Evolutionary conservation across 2,113 vertebrate genomes (phyloP), one percentile per base, ranked within the genome.

Genomic region (Hypanus sabinus): DNA sequence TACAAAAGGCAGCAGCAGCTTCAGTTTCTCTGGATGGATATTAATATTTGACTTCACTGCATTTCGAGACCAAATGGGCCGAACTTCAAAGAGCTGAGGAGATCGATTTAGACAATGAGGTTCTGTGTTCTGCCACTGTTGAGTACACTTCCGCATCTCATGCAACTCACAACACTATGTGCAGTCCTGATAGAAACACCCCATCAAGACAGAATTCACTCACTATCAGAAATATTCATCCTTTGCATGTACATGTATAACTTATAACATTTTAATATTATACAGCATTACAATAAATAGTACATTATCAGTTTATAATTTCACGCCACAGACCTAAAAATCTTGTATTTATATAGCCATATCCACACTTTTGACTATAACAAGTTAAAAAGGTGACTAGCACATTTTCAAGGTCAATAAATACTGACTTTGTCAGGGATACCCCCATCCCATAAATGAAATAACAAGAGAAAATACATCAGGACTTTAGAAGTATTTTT

Each of bases 1-100:
- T 94, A 98, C 77, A 16, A 97, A 96, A 0, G 98, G 99, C 95
- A 99, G 96, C 94, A 99, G 95, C 94, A 98, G 95, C 94, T 99
- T 99, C 94, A 99, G 98, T 95, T 99, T 99, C 90, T 99, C 98
- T 0, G 98, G 98, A 83, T 99, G 99, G 94, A 99, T 85, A 0
- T 97, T 97, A 94, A 99, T 95, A 85, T 98, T 99, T 95, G 98
- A 98, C 95, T 98, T 99, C 94, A 99, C 97, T 0, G 98, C 99
- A 0, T 98, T 99, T 38, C 98, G 97, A 7, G 98, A 99, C 99
- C 98, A 99, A 96, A 99, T 95, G 60, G 98, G 98, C 5, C 98
- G 97, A 55, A 96, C 95, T 94, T 97, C 97, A 94, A 99, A 99
- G 94, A 99, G 97, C 98, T 99, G 95, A 18, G 55, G 3, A 95